These are phyloP conservation scores for Diplosoma virens DNA, from an alignment of 23 tunicate genomes.

Conservation along the genomic window DNA sequence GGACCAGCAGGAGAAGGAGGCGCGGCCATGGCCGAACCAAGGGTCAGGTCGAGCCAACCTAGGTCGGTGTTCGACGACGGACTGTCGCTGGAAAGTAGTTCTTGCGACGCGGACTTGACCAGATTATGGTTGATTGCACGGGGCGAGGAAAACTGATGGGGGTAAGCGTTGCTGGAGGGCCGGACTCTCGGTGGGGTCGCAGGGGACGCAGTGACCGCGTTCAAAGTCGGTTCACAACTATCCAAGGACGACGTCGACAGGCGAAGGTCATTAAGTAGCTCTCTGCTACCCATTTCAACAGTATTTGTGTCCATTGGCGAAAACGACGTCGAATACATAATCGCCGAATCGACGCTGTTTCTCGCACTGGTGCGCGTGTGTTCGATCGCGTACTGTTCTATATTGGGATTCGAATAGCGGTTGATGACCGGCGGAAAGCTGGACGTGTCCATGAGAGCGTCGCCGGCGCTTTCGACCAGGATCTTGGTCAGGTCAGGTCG, in stretches of 20 bases:
- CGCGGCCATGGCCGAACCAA: slow-evolving; percentile 46
- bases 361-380: slow-evolving; percentile 39
- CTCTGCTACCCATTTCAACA: slow-evolving; percentile 21
- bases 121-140: slow-evolving; percentile 30
- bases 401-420: slow-evolving; percentile 4
- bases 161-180: slow-evolving; percentile 4
- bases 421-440: slow-evolving; percentile 57
- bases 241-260: slow-evolving; percentile 77
- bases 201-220: slow-evolving; percentile 48
- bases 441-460: slow-evolving; percentile 85
- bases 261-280: slow-evolving; percentile 60
- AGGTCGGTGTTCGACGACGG: slow-evolving; percentile 37
- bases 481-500: slow-evolving; percentile 68
- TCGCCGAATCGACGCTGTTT: slow-evolving; percentile 60
- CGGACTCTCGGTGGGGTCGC: slow-evolving; percentile 35
- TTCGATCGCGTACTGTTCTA: slow-evolving; percentile 7
- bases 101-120: slow-evolving; percentile 74
- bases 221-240: slow-evolving; percentile 72
- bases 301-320: slow-evolving; percentile 84
- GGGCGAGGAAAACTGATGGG: slow-evolving; percentile 47
- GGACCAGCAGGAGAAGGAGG: slow-evolving; percentile 60
- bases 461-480: slow-evolving; percentile 84
- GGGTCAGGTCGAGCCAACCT: slow-evolving; percentile 69
- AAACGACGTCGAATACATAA: slow-evolving; percentile 63
- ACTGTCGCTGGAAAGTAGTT: slow-evolving; percentile 38